Percentiles rank a stretch among this genome's conserved stretches.
phyloP scores from a whole-genome alignment of 2,797 vertebrate species.

The Astyanax mexicanus region DNA sequence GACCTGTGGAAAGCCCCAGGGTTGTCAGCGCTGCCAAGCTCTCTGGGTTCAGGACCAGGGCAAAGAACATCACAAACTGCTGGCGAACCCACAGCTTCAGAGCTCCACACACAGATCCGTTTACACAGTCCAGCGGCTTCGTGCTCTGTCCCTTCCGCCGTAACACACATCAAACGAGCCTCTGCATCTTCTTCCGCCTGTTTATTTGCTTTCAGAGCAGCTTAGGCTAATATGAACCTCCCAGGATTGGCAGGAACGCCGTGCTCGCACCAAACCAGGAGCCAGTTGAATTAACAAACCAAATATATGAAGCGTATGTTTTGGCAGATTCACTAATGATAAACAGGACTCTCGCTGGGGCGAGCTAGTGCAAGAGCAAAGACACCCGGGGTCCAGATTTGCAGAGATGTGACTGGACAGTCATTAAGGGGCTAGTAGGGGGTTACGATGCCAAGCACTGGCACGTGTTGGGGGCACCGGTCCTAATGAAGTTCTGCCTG shows the following conservation, averaged over 20 bases:
- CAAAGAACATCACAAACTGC: slow-evolving; percentile 12
- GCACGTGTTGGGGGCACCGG: not conserved
- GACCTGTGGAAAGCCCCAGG: slow-evolving; percentile 30
- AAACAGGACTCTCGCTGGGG: slow-evolving; percentile 47
- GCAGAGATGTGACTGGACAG: not conserved
- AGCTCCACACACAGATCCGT: not conserved
- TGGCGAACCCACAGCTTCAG: not conserved
- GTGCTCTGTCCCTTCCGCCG: not conserved
- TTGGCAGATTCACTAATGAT: slow-evolving; percentile 36
- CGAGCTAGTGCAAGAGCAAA: slow-evolving; percentile 13
- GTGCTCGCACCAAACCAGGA: not conserved
- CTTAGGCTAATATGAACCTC: slow-evolving; percentile 28
- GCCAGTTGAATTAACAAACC: slow-evolving; percentile 36
- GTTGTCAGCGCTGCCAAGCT: slow-evolving; percentile 35
- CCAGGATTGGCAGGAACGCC: slow-evolving; percentile 10
- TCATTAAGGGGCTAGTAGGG: not conserved
- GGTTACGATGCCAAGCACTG: not conserved
- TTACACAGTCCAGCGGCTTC: not conserved
- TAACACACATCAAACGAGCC: slow-evolving; percentile 16
- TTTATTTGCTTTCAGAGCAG: slow-evolving; percentile 39
- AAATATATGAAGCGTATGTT: slow-evolving; percentile 55
- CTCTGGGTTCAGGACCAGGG: slow-evolving; percentile 2
- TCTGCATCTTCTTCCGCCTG: slow-evolving; percentile 11
- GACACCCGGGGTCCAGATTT: slow-evolving; percentile 1
- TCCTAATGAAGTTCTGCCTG: slow-evolving; percentile 30